Evolutionary conservation across 2,113 vertebrate genomes (phyloP), one percentile per base, ranked within the genome.

Genomic region (Nycticebus coucang): DNA sequence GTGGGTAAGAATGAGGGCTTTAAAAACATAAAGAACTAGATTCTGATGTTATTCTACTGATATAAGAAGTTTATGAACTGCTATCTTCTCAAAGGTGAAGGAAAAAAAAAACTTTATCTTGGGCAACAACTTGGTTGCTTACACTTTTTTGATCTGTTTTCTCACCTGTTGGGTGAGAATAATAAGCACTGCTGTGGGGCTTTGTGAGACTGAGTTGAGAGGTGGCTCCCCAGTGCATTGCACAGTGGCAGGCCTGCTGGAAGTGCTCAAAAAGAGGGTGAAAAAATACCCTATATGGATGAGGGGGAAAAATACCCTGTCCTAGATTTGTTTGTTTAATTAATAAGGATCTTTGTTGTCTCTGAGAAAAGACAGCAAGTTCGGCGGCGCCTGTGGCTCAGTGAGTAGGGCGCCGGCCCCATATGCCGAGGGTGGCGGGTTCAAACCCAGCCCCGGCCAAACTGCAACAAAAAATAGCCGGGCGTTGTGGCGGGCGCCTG

Each of bases 331-430:
- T 80, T 62, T 83, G 60, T n/a, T 41, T 95, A 83, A 74, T 72
- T 53, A 55, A 41, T 88, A 68, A 95, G 57, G 18, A 26, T 50
- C n/a, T 92, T 86, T 87, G 35, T 75, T 60, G 92, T 93, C 71
- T n/a, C 24, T 37, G 74, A 75, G 78, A 83, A 81, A 28, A 96
- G 53, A 87, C 15, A 91, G 22, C 10, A 69, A 75, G 28, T n/a
- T n/a, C n/a, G n/a, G n/a, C n/a, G n/a, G n/a, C n/a, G n/a, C n/a
- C n/a, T n/a, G n/a, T n/a, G n/a, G n/a, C n/a, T n/a, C n/a, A n/a
- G n/a, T n/a, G n/a, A n/a, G n/a, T n/a, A n/a, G n/a, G n/a, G n/a
- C n/a, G n/a, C n/a, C n/a, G n/a, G n/a, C n/a, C n/a, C n/a, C n/a
- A n/a, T n/a, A n/a, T n/a, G n/a, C n/a, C n/a, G n/a, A n/a, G n/a